Evolutionary conservation across 2,888 invertebrate genomes (phyloP), one percentile per base, ranked within the genome.

Genomic region (Tigriopus californicus): DNA sequence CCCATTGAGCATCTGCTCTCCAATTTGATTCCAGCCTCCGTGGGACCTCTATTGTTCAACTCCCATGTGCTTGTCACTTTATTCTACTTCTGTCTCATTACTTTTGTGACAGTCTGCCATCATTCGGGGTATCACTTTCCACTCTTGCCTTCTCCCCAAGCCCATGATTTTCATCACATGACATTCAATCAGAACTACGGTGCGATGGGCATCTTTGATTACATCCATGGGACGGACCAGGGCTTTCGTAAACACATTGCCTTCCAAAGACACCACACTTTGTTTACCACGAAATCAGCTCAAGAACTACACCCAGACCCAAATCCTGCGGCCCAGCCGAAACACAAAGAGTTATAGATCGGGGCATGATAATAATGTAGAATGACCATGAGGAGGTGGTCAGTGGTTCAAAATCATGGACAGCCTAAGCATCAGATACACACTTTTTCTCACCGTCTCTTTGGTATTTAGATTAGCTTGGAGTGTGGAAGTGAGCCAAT

Each of bases 101-200:
- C 85, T 65, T 68, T 83, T 33, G 82, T 82, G 3, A 86, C 87
- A 1, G 75, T 86, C 56, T 83, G 85, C 67, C 80, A 85, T 10
- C 88, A 88, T 70, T 83, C 83, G 49, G 88, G 87, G 12, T 88
- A 87, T 68, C 87, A 88, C 72, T 73, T 87, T 67, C 87, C 88
- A 1, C 83, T 86, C 70, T 80, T 86, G 68, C 84, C 85, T 6
- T 85, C 85, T 48, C 85, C 87, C 8, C 86, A 87, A 70, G 83
- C 84, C 0, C 88, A 88, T 67, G 88, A 88, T 71, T 88, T 82
- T 70, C 88, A 88, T 70, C 88, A 88, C 70, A 75, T 85, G 63
- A 87, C 86, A 74, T 75, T 18, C 18, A 20, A n/a, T 25, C 15
- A 51, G 20, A 13, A 24, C 51, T 44, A 44, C 69, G 88, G 88